Evolutionary conservation across 2,113 vertebrate genomes (phyloP).

Genomic region (Lepisosteus oculatus): DNA sequence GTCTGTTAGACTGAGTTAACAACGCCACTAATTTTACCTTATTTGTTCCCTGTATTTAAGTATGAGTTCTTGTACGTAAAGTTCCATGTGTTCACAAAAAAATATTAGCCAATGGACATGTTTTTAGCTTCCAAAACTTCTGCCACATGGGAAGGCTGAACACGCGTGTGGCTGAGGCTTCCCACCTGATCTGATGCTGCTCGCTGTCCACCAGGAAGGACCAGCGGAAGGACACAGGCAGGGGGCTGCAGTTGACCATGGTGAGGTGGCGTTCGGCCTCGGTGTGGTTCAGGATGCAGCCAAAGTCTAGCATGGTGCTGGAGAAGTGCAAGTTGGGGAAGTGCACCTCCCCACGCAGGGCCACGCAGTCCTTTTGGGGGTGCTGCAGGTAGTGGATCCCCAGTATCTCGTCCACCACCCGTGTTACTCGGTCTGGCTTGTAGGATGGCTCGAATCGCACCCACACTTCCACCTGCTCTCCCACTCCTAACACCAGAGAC

Average conservation of each 20-base stretch:
- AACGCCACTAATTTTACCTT: too few relatives aligned
- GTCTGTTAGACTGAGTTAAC: too few relatives aligned
- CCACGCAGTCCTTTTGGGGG: slow-evolving; percentile 63
- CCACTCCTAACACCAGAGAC: slow-evolving; percentile 60
- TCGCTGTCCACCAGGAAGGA: slow-evolving; percentile 50
- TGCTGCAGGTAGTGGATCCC: slow-evolving; percentile 67
- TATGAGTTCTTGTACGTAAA: too few relatives aligned
- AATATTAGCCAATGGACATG: too few relatives aligned
- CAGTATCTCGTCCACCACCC: slow-evolving; percentile 62
- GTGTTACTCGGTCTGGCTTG: slow-evolving; percentile 45
- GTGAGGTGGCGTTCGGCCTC: slow-evolving; percentile 52
- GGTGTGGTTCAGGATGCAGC: slow-evolving; percentile 73
- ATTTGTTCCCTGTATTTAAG: too few relatives aligned
- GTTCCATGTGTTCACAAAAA: too few relatives aligned
- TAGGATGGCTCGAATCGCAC: slow-evolving; percentile 73
- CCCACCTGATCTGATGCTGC: slow-evolving; percentile 58
- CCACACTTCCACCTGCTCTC: slow-evolving; percentile 57
- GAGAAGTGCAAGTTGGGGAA: slow-evolving; percentile 79
- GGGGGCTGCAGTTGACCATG: slow-evolving; percentile 74
- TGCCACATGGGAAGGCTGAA: too few relatives aligned
- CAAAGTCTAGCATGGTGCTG: slow-evolving; percentile 70
- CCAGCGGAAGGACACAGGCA: slow-evolving; percentile 77
- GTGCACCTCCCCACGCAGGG: slow-evolving; percentile 63
- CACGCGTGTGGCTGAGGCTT: slow-evolving; percentile 16
- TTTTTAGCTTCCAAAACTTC: too few relatives aligned